Evolutionary conservation across 2,888 invertebrate genomes (phyloP).

Genomic region (Nycteola revayana): DNA sequence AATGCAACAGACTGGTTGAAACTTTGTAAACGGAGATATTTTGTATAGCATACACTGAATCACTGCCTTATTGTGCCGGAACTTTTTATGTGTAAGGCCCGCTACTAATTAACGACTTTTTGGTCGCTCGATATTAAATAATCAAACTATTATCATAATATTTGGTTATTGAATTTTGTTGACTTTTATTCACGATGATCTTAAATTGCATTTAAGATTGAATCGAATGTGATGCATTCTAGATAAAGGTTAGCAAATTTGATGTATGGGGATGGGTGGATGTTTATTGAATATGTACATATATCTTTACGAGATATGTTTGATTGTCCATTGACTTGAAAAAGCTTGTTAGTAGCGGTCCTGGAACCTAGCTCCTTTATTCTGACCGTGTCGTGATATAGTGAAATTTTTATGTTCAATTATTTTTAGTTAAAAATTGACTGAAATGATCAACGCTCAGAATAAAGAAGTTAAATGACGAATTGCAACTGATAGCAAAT

Average conservation of each 20-base stretch:
- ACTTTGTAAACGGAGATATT: conserved; percentile 76
- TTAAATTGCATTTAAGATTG: conserved; percentile 35
- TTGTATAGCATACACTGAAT: conserved; percentile 79
- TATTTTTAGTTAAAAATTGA: conserved; percentile 63
- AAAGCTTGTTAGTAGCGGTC: conserved; percentile 50
- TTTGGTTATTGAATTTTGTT: conserved; percentile 35
- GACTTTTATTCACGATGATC: conserved; percentile 30
- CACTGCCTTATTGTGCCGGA: conserved; percentile 81
- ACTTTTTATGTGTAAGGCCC: conserved; percentile 53
- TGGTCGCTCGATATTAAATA: conserved; percentile 34
- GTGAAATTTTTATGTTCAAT: conserved; percentile 66
- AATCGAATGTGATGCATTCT: conserved; percentile 27
- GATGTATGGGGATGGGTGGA: conserved; percentile 18
- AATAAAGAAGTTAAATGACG: conserved; percentile 50
- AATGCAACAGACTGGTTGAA: conserved; percentile 78
- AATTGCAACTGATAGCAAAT: conserved; percentile 67
- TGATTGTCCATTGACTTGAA: conserved; percentile 35
- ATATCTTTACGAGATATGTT: conserved; percentile 18
- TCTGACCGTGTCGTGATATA: conserved; percentile 46
- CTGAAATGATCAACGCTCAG: conserved; percentile 56
- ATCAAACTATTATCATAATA: conserved; percentile 29
- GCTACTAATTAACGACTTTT: conserved; percentile 44
- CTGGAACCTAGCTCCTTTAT: conserved; percentile 46
- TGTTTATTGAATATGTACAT: conserved; percentile 29
- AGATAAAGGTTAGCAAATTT: conserved; percentile 34